Evolutionary conservation across 35 echinoderm and acorn worm genomes (phyloP), one percentile per base, ranked within the genome.

Genomic region (Apostichopus californicus): DNA sequence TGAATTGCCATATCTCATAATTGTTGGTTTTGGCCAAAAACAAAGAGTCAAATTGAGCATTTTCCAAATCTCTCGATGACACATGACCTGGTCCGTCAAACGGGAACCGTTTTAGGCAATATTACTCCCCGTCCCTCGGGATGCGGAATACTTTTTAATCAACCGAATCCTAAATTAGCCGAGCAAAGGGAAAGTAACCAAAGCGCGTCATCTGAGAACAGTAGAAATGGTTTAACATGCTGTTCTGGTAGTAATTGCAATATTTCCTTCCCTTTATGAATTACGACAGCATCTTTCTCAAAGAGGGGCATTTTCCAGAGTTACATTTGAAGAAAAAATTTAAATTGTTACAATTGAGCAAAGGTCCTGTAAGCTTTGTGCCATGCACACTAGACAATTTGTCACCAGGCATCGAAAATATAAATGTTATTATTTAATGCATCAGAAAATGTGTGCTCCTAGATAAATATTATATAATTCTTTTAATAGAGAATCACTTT

Each of bases 1-100:
- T 89, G 72, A 89, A 89, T 89, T 89, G 61, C 86, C 86, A 73
- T 72, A 89, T 89, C 86, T 73, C 86, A 89, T 89, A 89, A 89
- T 89, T 89, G 86, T 89, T 89, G 86, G 61, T 72, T 89, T 72
- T 89, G 11, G 17, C 61, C 21, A 34, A 73, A 89, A 54, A 52
- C 34, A 82, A 57, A 89, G 57, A 89, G 46, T 5, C 26, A 72
- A 89, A 23, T 68, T 9, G 25, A 54, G 57, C 21, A 73, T 89
- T 72, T 15, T 73, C 86, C 60, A 22, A 75, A 13, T 73, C 52
- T 52, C 63, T 54, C 25, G 60, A 89, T 89, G 86, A 89, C 86
- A 89, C 86, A 89, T 64, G 64, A 89, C 57, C 86, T 85, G 81
- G 54, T 85, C 86, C 60, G 54, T 89, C 61, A 65, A 66, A 68